phyloP scores from a whole-genome alignment of 2,797 vertebrate genomes.

The Sebastes vulpes region DNA sequence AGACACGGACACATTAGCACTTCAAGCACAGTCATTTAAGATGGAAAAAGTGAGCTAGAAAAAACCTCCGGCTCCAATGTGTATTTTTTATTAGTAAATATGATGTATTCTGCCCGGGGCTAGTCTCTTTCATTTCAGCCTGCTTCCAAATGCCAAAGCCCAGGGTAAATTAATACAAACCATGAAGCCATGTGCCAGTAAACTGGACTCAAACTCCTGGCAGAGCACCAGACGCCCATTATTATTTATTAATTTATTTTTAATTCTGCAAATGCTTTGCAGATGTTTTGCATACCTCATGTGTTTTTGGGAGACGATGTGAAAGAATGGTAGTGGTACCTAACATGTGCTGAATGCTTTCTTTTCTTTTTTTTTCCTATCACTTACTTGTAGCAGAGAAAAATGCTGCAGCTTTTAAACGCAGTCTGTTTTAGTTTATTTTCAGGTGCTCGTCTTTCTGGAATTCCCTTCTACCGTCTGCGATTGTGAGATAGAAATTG shows the following conservation, averaged over 20 bases:
- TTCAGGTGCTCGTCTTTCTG: conserved; percentile 73
- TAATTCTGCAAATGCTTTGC: conserved; percentile 86
- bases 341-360: conserved; percentile 39
- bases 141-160: conserved; percentile 77
- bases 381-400: conserved; percentile 40
- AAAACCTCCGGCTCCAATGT: conserved; percentile 42
- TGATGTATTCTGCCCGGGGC: conserved; percentile 75
- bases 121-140: conserved; percentile 78
- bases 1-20: conserved; percentile 74
- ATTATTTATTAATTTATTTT: conserved; percentile 87
- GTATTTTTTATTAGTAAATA: conserved; percentile 81
- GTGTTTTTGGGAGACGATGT: conserved; percentile 50
- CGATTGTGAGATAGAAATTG: conserved; percentile 41
- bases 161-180: conserved; percentile 81
- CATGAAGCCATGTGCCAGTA: conserved; percentile 84
- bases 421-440: conserved; percentile 79
- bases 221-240: conserved; percentile 77
- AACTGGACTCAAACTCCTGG: conserved; percentile 82
- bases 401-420: conserved; percentile 47
- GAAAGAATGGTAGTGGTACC: conserved; percentile 56
- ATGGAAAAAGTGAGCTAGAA: conserved; percentile 53
- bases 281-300: conserved; percentile 83
- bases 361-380: conserved; percentile 17
- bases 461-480: conserved; percentile 55
- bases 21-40: conserved; percentile 63